Evolutionary conservation across 1,140 invertebrate genomes (phyloP).

Genomic region (Myzus persicae): DNA sequence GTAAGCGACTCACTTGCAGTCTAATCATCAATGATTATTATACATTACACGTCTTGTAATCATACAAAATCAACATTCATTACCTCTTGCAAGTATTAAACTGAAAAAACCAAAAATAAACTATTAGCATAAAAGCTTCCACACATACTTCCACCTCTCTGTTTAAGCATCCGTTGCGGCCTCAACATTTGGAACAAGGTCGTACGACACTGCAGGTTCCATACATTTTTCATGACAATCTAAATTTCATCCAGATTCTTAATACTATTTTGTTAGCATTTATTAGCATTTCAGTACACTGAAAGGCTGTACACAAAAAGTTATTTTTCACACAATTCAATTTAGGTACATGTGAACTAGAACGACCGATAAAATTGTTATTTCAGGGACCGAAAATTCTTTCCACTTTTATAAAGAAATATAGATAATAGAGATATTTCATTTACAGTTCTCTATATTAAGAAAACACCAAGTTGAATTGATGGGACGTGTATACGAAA

Average conservation of each 20-base stretch:
- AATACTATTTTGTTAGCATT: neutral
- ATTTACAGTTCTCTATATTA: constrained; percentile 25
- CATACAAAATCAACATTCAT: neutral
- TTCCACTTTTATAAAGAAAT: neutral
- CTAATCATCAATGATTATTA: neutral
- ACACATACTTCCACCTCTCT: neutral
- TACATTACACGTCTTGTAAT: neutral
- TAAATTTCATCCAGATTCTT: neutral
- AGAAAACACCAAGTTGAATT: constrained; percentile 26
- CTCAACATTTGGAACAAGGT: neutral
- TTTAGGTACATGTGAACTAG: neutral
- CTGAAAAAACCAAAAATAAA: neutral
- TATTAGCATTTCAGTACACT: neutral
- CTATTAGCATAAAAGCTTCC: neutral
- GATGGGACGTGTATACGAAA: constrained; percentile 13
- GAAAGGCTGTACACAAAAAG: neutral
- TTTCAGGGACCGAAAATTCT: neutral
- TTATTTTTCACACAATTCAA: neutral
- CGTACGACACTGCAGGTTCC: neutral
- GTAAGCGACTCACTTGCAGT: too few species aligned
- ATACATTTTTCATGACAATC: neutral
- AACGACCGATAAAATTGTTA: neutral
- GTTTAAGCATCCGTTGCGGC: too few species aligned
- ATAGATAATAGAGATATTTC: neutral
- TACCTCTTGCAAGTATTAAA: neutral